Base-by-base conservation (phyloP, 1,140 invertebrate genomes). In the Dermatophagoides farinae region DNA sequence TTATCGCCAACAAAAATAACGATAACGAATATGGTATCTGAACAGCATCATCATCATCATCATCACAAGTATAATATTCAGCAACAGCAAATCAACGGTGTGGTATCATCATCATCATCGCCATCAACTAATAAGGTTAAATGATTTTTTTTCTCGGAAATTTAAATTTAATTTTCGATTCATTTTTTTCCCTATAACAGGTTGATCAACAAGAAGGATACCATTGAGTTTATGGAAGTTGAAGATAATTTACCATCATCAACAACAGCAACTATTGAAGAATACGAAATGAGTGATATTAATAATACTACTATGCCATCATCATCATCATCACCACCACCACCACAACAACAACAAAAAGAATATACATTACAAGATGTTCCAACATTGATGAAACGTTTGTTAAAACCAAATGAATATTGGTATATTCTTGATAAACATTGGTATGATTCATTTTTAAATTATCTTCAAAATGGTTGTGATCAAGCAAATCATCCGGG, bases 401-500 rank as follows among this genome's bases (percentile, higher is more conserved):
- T 61, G 41, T 18, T 54, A 18, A 38, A 49, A 14, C 38, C 43
- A 31, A 61, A 40, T 55, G 60, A 65, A 59, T 67, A 31, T 52
- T 75, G 75, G 75, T 76, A 73, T 68, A 62, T 77, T 12, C 59
- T 76, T 46, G 74, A 76, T 62, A 66, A 69, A 22, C 71, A 73
- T 61, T 77, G 75, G 75, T 75, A 72, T 61, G 75, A 76, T 61
- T 71, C 73, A 61, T 77, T 73, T 71, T 75, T 75, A 63, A 72
- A 70, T 49, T 76, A 74, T 70, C 71, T 76, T 38, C 71, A 73
- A 0, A 65, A 63, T 66, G 65, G 69, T 50, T 70, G 72, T 40
- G 73, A 74, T 31, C 64, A 69, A 49, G 66, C 66, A 40, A 67
- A 67, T 10, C 69, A 73, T 64, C 75, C 75, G 20, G 75, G 75